phyloP scores from a whole-genome alignment of 2,888 invertebrate species.

The Eristalis tenax region DNA sequence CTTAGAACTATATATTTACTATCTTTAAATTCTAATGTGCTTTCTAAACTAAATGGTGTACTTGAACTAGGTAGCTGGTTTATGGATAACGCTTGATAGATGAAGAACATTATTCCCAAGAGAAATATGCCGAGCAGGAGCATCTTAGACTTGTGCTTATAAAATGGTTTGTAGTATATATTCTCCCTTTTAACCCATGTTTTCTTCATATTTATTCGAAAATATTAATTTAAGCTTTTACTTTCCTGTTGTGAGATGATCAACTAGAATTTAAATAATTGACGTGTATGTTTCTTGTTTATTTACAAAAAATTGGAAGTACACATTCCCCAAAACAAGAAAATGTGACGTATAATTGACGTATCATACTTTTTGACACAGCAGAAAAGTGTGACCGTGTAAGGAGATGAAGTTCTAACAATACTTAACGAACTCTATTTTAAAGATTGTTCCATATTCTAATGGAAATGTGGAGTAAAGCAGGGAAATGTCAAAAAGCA shows the following conservation, averaged over 20 bases:
- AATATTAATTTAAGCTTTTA: neutral
- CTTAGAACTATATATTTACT: constrained; percentile 68
- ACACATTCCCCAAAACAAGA: constrained; percentile 25
- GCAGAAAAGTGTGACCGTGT: neutral
- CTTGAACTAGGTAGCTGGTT: constrained; percentile 80
- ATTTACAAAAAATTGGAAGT: constrained; percentile 48
- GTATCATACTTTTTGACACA: neutral
- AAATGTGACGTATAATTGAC: constrained; percentile 31
- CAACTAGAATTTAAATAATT: constrained; percentile 12
- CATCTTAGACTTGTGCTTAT: constrained; percentile 81
- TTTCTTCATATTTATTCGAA: constrained; percentile 76
- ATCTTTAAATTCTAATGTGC: constrained; percentile 73
- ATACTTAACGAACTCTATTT: no score
- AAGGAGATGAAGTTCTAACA: neutral
- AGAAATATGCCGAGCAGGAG: constrained; percentile 79
- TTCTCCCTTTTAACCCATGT: constrained; percentile 81
- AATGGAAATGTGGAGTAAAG: no score
- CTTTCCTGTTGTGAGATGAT: neutral
- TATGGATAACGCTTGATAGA: constrained; percentile 80
- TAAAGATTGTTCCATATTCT: no score
- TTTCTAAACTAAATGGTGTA: constrained; percentile 77
- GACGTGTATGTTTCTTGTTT: constrained; percentile 61
- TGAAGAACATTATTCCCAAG: constrained; percentile 79
- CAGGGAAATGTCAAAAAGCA: no score
- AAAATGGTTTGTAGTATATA: constrained; percentile 81